A percentile compares a stretch with the other conserved stretches of the same genome.
Evolutionary conservation across 2,888 invertebrate genomes (phyloP).

Genomic region (Smittia sp.): DNA sequence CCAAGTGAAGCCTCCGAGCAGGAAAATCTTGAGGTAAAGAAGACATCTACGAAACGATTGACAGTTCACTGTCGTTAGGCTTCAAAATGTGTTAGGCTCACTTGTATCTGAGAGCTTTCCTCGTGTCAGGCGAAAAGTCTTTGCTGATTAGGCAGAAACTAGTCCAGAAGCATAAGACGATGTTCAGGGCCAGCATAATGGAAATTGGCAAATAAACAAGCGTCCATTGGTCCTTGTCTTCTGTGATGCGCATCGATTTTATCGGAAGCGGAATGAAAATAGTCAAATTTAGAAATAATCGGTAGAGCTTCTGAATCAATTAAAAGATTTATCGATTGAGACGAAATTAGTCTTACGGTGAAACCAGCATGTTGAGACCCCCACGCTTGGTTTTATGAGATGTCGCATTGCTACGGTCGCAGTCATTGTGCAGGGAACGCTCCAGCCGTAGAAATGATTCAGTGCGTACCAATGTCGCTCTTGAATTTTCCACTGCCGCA

Average conservation of each 20-base stretch:
- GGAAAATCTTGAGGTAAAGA: conserved; percentile 63
- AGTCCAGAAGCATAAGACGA: conserved; percentile 60
- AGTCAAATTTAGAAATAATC: not conserved
- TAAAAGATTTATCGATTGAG: too few relatives aligned
- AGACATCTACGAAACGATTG: conserved; percentile 56
- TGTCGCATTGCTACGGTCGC: conserved; percentile 51
- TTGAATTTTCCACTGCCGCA: conserved; percentile 45
- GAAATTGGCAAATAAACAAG: conserved; percentile 69
- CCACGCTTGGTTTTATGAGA: conserved; percentile 57
- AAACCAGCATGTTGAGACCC: conserved; percentile 64
- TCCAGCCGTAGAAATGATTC: conserved; percentile 55
- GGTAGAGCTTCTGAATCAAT: too few relatives aligned
- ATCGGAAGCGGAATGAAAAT: conserved; percentile 40
- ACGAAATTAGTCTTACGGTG: conserved; percentile 56
- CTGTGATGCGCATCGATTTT: conserved; percentile 48
- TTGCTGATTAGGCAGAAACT: conserved; percentile 59
- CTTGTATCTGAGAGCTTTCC: conserved; percentile 60
- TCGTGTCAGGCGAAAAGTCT: conserved; percentile 56
- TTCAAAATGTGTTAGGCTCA: conserved; percentile 46
- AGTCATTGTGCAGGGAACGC: conserved; percentile 53
- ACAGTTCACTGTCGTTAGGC: not conserved
- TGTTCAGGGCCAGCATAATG: conserved; percentile 58
- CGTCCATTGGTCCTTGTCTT: conserved; percentile 58
- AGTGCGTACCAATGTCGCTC: conserved; percentile 46
- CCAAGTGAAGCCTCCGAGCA: conserved; percentile 71